Evolutionary conservation across 2,113 vertebrate genomes (phyloP).

Genomic region (Leucopsar rothschildi): DNA sequence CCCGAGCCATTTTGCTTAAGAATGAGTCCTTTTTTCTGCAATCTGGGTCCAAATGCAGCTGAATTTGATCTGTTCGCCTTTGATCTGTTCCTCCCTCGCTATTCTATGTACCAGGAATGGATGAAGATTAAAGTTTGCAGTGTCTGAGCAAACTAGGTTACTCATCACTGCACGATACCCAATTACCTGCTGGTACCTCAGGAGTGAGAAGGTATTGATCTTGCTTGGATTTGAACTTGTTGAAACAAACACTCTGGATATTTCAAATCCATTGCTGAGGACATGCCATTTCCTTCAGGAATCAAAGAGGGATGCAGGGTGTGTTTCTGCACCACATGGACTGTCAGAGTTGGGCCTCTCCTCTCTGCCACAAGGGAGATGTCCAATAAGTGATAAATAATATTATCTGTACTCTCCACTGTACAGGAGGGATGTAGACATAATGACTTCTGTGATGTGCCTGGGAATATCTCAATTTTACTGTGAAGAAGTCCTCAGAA

Average conservation of each 20-base stretch:
- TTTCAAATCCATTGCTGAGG: not conserved
- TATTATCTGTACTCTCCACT: not conserved
- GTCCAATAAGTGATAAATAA: not conserved
- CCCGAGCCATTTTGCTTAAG: conserved; percentile 12
- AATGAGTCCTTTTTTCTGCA: conserved; percentile 37
- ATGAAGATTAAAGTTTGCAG: conserved; percentile 62
- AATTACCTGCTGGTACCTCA: conserved; percentile 55
- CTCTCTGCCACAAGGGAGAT: not conserved
- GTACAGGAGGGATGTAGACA: not conserved
- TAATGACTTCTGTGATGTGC: not conserved
- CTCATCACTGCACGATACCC: conserved; percentile 35
- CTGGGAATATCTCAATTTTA: not conserved
- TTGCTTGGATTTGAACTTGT: conserved; percentile 38
- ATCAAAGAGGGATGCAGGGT: not conserved
- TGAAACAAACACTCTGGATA: not conserved
- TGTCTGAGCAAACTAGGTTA: conserved; percentile 55
- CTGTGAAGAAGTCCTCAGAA: not conserved
- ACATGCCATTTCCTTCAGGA: not conserved
- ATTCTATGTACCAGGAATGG: conserved; percentile 7
- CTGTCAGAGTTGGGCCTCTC: not conserved
- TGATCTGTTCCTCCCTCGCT: conserved; percentile 49
- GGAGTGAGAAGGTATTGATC: conserved; percentile 54
- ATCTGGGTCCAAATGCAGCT: conserved; percentile 15
- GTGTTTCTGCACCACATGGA: not conserved
- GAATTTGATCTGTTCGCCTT: conserved; percentile 49